phyloP scores from a whole-genome alignment of 1,140 invertebrate species.

The Phthorimaea operculella region DNA sequence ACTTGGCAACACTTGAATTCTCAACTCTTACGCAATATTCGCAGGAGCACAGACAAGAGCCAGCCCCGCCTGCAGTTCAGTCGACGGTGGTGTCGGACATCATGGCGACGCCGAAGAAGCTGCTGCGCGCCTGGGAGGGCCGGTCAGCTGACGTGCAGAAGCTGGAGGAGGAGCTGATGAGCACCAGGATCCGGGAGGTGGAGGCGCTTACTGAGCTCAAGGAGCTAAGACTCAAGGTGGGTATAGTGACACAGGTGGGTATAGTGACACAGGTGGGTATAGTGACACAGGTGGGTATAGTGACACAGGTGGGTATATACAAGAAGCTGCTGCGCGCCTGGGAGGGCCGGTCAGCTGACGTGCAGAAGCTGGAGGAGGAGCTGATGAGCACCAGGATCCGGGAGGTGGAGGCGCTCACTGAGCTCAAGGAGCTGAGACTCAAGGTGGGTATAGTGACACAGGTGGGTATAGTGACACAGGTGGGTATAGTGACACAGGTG shows the following conservation, averaged over 20 bases:
- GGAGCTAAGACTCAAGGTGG: conserved; percentile 89
- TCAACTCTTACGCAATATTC: too few relatives aligned
- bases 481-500: too few relatives aligned
- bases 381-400: conserved; percentile 90
- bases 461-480: too few relatives aligned
- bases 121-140: conserved; percentile 83
- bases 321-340: conserved; percentile 84
- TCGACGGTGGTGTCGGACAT: conserved; percentile 61
- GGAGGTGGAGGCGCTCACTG: conserved; percentile 92
- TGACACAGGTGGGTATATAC: too few relatives aligned
- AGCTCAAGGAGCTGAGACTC: conserved; percentile 93
- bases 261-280: too few relatives aligned
- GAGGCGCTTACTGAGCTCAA: conserved; percentile 94
- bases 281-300: too few relatives aligned
- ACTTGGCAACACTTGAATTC: too few relatives aligned
- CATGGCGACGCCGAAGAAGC: conserved; percentile 83
- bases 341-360: conserved; percentile 80
- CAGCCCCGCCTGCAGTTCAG: conserved; percentile 32
- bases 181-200: conserved; percentile 89
- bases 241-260: too few relatives aligned
- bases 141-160: conserved; percentile 79
- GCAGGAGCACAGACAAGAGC: conserved; percentile 53
- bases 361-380: conserved; percentile 90
- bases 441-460: conserved; percentile 77
- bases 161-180: conserved; percentile 94